Evolutionary conservation across 2,797 vertebrate genomes (phyloP), one percentile per base, ranked within the genome.

Genomic region (Carcharodon carcharias): DNA sequence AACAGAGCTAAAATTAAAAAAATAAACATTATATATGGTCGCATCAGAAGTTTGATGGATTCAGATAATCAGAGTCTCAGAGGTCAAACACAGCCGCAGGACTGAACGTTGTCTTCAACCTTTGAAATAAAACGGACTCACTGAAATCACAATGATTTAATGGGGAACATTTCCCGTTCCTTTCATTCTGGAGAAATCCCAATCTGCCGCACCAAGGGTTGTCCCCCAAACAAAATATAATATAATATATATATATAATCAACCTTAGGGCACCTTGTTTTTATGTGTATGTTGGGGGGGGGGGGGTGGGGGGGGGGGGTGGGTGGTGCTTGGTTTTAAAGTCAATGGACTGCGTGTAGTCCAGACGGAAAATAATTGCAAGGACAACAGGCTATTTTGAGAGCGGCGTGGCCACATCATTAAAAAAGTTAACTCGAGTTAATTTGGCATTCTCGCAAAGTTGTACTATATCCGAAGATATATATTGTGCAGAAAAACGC

Each of bases 41-140:
- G 9, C 65, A 73, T 35, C 67, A 71, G 94, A 77, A 77, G 69
- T 95, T 73, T 95, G 94, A 95, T 77, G 94, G 50, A 50, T 31
- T 77, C 67, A 31, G 94, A 95, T 77, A 95, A 95, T 73, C 26
- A 35, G 65, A 94, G 14, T 35, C 69, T 73, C 69, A 18, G 26
- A n/a, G 94, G 94, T 95, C 94, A 77, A 56, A n/a, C 69, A 58
- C 94, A 56, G 94, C 69, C 94, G 67, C 69, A 35, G 94, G 94
- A 73, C 65, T 3, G 21, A 67, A 67, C 21, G 11, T 9, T 67
- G 87, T 45, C 65, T 56, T 73, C 94, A 35, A 56, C 69, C 69
- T 71, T 63, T 11, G 23, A 69, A 45, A 69, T 95, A 67, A 4
- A 71, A 67, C 40, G 26, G 6, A 40, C 14, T 73, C 50, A 18